Evolutionary conservation across 1,140 invertebrate species (phyloP).

Genomic region (Drosophila eugracilis): DNA sequence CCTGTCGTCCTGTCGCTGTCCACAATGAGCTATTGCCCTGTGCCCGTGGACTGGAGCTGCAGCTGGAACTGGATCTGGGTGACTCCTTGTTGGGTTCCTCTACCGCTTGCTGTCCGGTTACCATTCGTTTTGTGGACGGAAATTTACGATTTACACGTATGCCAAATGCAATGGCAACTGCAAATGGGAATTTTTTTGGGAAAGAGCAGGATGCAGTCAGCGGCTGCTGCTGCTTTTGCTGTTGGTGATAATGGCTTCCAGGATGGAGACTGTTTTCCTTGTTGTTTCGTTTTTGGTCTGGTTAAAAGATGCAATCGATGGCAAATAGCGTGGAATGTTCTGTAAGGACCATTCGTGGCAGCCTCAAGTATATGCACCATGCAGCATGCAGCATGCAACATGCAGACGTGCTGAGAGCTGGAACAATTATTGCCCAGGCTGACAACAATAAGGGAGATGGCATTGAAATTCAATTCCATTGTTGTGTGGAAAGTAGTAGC

Average conservation of each 20-base stretch:
- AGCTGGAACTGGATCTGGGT: background rate
- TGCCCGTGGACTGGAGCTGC: background rate
- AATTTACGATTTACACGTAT: slow-evolving; percentile 81
- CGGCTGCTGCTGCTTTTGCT: slow-evolving; percentile 13
- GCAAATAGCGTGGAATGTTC: slow-evolving; percentile 25
- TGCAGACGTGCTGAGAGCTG: slow-evolving; percentile 19
- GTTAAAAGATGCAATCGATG: slow-evolving; percentile 26
- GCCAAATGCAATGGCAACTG: slow-evolving; percentile 66
- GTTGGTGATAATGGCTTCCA: slow-evolving; percentile 62
- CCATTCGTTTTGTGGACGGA: slow-evolving; percentile 71
- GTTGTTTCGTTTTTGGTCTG: slow-evolving; percentile 31
- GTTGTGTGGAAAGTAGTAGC: slow-evolving; percentile 22
- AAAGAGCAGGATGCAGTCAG: slow-evolving; percentile 3
- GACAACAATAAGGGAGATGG: slow-evolving; percentile 38
- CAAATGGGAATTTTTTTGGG: slow-evolving; percentile 48
- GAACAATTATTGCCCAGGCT: slow-evolving; percentile 49
- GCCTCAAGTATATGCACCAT: slow-evolving; percentile 20
- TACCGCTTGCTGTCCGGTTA: slow-evolving; percentile 30
- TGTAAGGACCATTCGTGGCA: too few relatives aligned
- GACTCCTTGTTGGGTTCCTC: background rate
- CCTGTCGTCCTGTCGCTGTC: slow-evolving; percentile 15
- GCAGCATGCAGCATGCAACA: too few relatives aligned
- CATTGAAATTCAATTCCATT: slow-evolving; percentile 49
- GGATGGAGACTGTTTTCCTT: slow-evolving; percentile 28
- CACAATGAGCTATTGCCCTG: slow-evolving; percentile 47